Evolutionary conservation across 2,113 vertebrate species (phyloP).

Genomic region (Nesospiza acunhae): DNA sequence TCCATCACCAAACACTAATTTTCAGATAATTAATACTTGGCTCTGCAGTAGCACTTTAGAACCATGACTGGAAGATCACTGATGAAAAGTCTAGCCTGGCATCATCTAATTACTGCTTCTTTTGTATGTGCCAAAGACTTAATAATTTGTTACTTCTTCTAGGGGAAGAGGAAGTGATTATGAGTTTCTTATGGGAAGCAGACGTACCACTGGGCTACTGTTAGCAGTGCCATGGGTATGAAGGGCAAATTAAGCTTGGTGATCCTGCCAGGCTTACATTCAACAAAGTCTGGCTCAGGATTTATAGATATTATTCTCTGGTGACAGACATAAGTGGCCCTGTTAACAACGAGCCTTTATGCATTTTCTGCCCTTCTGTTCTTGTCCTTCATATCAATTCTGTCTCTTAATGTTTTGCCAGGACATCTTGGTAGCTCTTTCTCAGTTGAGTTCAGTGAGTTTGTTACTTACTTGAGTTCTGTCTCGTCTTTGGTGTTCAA

Average conservation of each 20-base stretch:
- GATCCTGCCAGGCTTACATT: background rate
- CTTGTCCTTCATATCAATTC: background rate
- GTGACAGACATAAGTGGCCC: background rate
- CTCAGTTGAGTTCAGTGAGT: background rate
- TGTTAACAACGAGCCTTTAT: background rate
- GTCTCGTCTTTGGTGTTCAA: background rate
- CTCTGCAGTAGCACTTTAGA: constrained; percentile 56
- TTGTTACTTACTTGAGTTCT: background rate
- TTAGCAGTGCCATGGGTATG: background rate
- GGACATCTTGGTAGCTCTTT: background rate
- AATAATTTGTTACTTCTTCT: constrained; percentile 48
- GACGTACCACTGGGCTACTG: background rate
- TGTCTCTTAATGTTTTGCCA: background rate
- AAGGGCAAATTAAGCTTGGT: background rate
- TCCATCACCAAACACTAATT: constrained; percentile 71
- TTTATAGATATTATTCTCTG: constrained; percentile 25
- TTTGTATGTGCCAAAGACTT: constrained; percentile 63
- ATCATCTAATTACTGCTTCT: constrained; percentile 59
- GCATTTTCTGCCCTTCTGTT: background rate
- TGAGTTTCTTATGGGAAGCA: background rate
- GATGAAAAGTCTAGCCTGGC: constrained; percentile 66
- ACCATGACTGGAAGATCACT: constrained; percentile 69
- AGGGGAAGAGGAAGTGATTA: constrained; percentile 12
- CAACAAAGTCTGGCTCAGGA: background rate
- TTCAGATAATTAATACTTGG: constrained; percentile 78